A percentile compares a stretch with the other conserved stretches of the same genome.
These are phyloP conservation scores for Dinocampus coccinellae DNA, from an alignment of 2,888 invertebrate genomes.

Conservation along the genomic window DNA sequence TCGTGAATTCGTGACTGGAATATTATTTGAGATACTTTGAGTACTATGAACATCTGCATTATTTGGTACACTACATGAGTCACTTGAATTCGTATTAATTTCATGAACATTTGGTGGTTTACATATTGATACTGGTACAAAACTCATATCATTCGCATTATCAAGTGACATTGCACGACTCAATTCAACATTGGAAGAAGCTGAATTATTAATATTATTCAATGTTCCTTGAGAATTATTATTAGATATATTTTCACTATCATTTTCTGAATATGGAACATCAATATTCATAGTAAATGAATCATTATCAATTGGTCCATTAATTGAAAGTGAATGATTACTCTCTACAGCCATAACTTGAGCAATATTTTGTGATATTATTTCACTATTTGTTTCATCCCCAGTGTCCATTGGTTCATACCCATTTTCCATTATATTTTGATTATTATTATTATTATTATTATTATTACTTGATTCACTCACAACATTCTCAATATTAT, in stretches of 20 bases:
- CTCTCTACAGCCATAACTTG: slow-evolving; percentile 27
- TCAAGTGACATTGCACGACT: slow-evolving; percentile 33
- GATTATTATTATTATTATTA: background rate
- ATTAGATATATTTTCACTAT: slow-evolving; percentile 13
- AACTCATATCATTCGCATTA: slow-evolving; percentile 37
- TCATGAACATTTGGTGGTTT: slow-evolving; percentile 36
- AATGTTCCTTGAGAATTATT: background rate
- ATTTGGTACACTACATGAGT: slow-evolving; percentile 7
- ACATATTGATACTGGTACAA: slow-evolving; percentile 30
- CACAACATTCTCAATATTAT: slow-evolving; percentile 37
- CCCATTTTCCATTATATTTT: slow-evolving; percentile 30
- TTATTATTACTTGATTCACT: slow-evolving; percentile 25
- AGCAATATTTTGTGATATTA: background rate
- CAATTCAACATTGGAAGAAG: slow-evolving; percentile 26
- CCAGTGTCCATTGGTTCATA: slow-evolving; percentile 46
- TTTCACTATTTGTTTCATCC: slow-evolving; percentile 26
- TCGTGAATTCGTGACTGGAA: background rate
- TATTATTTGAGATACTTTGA: slow-evolving; percentile 12
- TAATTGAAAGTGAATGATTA: slow-evolving; percentile 21
- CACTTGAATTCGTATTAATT: slow-evolving; percentile 26
- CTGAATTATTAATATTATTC: slow-evolving; percentile 18
- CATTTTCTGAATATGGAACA: slow-evolving; percentile 35
- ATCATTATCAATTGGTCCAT: slow-evolving; percentile 33
- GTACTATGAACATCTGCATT: background rate
- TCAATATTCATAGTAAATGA: slow-evolving; percentile 37